Evolutionary conservation across 2,888 invertebrate genomes (phyloP), one percentile per base, ranked within the genome.

Genomic region (Halictus quadricinctus): DNA sequence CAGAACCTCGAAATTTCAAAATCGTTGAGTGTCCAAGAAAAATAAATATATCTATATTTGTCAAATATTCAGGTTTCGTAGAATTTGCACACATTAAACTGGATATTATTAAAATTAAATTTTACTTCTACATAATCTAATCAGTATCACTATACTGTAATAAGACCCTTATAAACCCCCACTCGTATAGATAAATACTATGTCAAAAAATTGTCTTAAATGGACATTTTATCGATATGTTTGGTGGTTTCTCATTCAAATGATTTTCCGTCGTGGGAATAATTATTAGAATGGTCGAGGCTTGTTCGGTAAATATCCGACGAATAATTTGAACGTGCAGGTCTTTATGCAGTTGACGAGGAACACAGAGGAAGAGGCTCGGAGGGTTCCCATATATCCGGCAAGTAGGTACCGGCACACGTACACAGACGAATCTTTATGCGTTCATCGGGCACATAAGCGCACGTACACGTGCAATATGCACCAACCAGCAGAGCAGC

Each of bases 401-500:
- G 75, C 66, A 36, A 82, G 72, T 77, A 58, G 48, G 50, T 43
- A 73, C 76, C 66, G 80, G 6, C 76, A 60, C 48, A 13, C 43
- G 54, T 76, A 43, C 73, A n/a, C 41, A 66, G 29, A 50, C 48
- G 60, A 75, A 70, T 83, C 84, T 88, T 88, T 84, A 87, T 72
- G 54, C 46, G 66, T 50, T 54, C 66, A 50, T 21, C 74, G 76
- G 41, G 66, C 69, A 72, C 74, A 82, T 77, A 76, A 86, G 81
- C 73, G 85, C 83, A 80, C 86, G 80, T 87, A 83, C 79, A 81
- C 46, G 86, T 48, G 84, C 83, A 86, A 85, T 86, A 86, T 87
- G 85, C 72, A 70, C 41, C 29, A 64, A 84, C 58, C 58, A 74
- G 66, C 79, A 74, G 64, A 29, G 70, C 77, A 80, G 48, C 76